Evolutionary conservation across 2,888 invertebrate species (phyloP).

Genomic region (Erynnis tages): DNA sequence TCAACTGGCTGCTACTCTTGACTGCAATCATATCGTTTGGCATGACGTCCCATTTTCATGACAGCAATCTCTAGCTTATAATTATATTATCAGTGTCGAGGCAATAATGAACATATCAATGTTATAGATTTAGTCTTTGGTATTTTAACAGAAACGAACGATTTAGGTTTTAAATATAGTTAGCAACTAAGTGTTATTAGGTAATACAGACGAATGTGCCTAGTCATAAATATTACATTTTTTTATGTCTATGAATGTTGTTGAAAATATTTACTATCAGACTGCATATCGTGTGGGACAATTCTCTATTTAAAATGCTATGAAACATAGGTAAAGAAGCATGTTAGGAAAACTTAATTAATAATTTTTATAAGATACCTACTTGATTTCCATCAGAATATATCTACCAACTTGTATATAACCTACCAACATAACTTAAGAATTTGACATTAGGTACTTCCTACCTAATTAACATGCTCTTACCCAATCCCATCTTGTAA

Average conservation of each 20-base stretch:
- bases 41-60: constrained; percentile 53
- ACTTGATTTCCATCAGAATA: no score
- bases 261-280: no score
- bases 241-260: constrained; percentile 12
- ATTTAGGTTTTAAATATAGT: constrained; percentile 24
- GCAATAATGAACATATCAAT: constrained; percentile 76
- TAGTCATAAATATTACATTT: constrained; percentile 34
- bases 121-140: constrained; percentile 47
- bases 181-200: constrained; percentile 54
- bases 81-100: constrained; percentile 40
- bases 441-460: no score
- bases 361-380: no score
- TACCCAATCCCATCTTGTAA: no score
- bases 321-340: no score
- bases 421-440: no score
- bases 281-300: no score
- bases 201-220: constrained; percentile 46
- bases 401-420: no score
- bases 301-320: no score
- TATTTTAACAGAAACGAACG: constrained; percentile 32
- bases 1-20: constrained; percentile 44
- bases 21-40: constrained; percentile 55
- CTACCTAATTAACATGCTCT: no score
- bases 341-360: no score
- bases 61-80: constrained; percentile 47